Evolutionary conservation across 2,888 invertebrate species (phyloP), one percentile per base, ranked within the genome.

Genomic region (Empis livida): DNA sequence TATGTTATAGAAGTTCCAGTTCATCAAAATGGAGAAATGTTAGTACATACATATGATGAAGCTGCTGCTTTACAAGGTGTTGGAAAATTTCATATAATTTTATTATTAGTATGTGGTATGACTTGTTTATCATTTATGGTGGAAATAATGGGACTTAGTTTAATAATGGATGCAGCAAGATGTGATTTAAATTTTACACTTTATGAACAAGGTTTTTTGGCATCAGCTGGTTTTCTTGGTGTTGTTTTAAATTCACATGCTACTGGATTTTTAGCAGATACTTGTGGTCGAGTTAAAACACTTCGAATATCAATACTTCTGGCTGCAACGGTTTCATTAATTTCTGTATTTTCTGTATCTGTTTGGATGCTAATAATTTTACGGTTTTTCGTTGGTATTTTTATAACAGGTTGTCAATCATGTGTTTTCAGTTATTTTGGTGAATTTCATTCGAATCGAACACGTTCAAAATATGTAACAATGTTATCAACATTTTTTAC

Each of bases 211-310:
- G 79, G 79, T 0, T 68, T 77, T 61, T 62, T 80, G 1, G 75
- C 75, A 15, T 77, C 79, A 11, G 74, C 77, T 51, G 75, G 76
- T 10, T 79, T 78, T 56, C 61, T 77, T 49, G 80, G 80, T 53
- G 78, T 80, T 46, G 77, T 78, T 38, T 54, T 79, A 37, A 84
- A 84, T 39, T 80, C 84, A 1, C 80, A 82, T 64, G 63, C 86
- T 53, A 84, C 85, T 82, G 86, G 87, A 39, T 74, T 79, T 53
- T 61, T 84, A 51, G 82, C 84, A 0, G 87, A 88, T 66, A 76
- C 77, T 1, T 10, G 73, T 31, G 87, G 87, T 0, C 71, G 88
- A 10, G 71, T 76, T 20, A 74, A 72, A 10, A 71, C 77, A 13
- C 65, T 74, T 63, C 64, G 75, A 53, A 60, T 66, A 46, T 67